A percentile compares a stretch with the other conserved stretches of the same genome.
Evolutionary conservation across 2,888 invertebrate genomes (phyloP).

Genomic region (Acanthopleura granulata): DNA sequence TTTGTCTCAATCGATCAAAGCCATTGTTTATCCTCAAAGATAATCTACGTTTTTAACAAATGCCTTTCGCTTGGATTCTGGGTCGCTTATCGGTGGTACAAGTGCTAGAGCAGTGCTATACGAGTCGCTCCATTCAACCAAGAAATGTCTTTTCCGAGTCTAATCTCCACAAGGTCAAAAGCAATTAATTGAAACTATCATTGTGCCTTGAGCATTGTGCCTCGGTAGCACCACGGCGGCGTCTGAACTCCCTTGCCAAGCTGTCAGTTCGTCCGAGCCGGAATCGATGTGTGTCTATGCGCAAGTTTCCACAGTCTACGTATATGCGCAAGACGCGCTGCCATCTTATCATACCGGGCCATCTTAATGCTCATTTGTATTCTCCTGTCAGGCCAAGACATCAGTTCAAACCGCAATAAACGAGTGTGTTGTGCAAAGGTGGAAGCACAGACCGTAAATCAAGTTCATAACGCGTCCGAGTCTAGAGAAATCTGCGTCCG

Average conservation of each 20-base stretch:
- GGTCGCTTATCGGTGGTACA: not conserved
- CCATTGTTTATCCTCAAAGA: not conserved
- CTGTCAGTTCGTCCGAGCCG: no score
- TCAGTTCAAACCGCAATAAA: not conserved
- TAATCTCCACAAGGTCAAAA: constrained; percentile 5
- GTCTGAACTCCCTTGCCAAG: no score
- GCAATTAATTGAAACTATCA: constrained; percentile 2
- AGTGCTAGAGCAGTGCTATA: no score
- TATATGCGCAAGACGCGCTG: no score
- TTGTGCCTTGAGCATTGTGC: not conserved
- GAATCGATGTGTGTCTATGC: no score
- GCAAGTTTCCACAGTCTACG: no score
- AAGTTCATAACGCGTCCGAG: not conserved
- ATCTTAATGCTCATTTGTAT: not conserved
- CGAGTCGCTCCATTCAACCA: not conserved
- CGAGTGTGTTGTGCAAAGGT: constrained; percentile 1
- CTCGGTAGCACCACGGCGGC: no score
- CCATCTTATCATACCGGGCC: not conserved
- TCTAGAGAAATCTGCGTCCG: no score
- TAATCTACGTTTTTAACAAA: not conserved
- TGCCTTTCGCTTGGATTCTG: not conserved
- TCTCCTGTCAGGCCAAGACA: not conserved
- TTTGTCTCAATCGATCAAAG: not conserved
- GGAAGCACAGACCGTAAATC: not conserved
- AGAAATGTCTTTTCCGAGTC: not conserved